Conservation (phyloP, 2,113 vertebrate genomes). For the Bambusicola thoracicus region DNA sequence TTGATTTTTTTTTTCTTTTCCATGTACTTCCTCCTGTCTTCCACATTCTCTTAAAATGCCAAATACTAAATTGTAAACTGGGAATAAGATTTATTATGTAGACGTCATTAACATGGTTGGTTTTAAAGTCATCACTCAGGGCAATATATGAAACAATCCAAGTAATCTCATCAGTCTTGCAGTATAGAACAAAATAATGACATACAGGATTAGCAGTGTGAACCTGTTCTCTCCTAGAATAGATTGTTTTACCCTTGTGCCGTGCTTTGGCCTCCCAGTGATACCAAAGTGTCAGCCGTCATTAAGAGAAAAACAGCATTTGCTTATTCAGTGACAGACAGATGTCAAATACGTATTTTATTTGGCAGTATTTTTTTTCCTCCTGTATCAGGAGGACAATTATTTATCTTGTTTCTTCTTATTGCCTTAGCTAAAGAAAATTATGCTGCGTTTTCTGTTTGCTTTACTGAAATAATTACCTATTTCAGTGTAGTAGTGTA, state of each 20-base stretch:
- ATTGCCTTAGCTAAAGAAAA: neutral
- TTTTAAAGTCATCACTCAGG: neutral
- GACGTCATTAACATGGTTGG: neutral
- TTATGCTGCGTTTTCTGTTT: neutral
- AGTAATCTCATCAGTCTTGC: neutral
- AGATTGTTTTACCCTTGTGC: neutral
- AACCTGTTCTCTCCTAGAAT: neutral
- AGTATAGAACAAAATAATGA: neutral
- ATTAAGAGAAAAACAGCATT: neutral
- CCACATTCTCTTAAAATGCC: neutral
- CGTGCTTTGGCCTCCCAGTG: neutral
- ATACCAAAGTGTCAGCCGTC: neutral
- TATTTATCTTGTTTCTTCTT: neutral
- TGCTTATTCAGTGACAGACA: slow-evolving; percentile 23
- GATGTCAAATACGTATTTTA: neutral
- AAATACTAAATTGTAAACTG: neutral
- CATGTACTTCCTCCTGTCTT: neutral
- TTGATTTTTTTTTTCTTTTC: neutral
- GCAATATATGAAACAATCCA: neutral
- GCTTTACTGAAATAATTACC: neutral
- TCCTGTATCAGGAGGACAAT: neutral
- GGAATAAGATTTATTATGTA: neutral
- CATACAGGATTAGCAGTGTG: neutral
- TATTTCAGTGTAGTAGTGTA: neutral
- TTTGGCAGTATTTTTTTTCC: neutral